Evolutionary conservation across 2,888 invertebrate genomes (phyloP).

Genomic region (Chymomyza caudatula): DNA sequence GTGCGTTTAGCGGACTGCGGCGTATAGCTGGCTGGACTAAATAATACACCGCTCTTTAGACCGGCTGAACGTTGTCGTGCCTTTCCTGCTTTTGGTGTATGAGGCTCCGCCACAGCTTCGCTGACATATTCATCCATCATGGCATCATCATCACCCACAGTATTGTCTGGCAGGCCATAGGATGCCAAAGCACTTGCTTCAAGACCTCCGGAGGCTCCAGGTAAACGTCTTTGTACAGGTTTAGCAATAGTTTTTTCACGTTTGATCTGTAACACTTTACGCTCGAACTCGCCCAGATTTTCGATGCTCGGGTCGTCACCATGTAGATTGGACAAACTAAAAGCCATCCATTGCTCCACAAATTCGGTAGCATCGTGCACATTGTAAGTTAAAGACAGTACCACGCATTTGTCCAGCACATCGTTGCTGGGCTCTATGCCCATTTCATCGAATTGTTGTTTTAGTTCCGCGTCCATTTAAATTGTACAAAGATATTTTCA

Average conservation of each 20-base stretch:
- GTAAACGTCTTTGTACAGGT: constrained; percentile 31
- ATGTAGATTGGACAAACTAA: constrained; percentile 82
- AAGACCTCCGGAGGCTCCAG: constrained; percentile 15
- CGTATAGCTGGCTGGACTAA: constrained; percentile 76
- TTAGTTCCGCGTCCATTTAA: constrained; percentile 71
- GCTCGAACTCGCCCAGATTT: constrained; percentile 82
- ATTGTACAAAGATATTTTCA: neutral
- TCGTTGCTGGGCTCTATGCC: constrained; percentile 80
- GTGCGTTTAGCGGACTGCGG: constrained; percentile 72
- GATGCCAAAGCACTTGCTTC: constrained; percentile 58
- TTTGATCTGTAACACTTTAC: constrained; percentile 81
- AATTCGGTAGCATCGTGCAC: constrained; percentile 84
- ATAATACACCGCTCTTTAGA: constrained; percentile 67
- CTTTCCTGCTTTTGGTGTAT: constrained; percentile 60
- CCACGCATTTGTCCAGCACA: constrained; percentile 82
- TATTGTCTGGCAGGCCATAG: constrained; percentile 63
- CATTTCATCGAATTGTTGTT: constrained; percentile 82
- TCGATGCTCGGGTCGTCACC: constrained; percentile 82
- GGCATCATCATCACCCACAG: constrained; percentile 40
- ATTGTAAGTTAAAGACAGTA: constrained; percentile 82
- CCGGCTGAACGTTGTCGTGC: constrained; percentile 51
- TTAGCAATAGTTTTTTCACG: constrained; percentile 68
- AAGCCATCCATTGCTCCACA: constrained; percentile 89
- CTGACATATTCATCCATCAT: constrained; percentile 63
- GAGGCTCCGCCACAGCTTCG: constrained; percentile 37